These are phyloP conservation scores for Acrossocheilus fasciatus DNA, from an alignment of 2,797 vertebrate genomes.

Conservation along the genomic window DNA sequence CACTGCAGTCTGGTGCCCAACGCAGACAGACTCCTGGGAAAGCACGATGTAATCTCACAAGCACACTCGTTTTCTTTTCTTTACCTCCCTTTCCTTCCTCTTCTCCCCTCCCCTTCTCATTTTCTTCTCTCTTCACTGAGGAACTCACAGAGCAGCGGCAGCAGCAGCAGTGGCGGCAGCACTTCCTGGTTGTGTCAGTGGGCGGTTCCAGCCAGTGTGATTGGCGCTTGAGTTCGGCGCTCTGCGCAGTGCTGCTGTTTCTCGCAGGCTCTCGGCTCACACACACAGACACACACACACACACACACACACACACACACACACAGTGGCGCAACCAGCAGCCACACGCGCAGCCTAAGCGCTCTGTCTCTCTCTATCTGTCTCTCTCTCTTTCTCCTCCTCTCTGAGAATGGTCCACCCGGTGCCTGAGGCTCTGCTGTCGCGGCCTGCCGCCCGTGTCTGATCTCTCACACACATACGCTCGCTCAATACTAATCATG, in stretches of 20 bases:
- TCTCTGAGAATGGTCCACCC: conserved; percentile 83
- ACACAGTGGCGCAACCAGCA: conserved; percentile 52
- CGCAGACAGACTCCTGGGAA: conserved; percentile 28
- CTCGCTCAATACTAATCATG: conserved; percentile 69
- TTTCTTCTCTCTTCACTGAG: conserved; percentile 48
- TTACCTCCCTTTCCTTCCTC: conserved; percentile 47
- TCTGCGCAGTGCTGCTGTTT: conserved; percentile 64
- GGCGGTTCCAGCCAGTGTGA: conserved; percentile 65
- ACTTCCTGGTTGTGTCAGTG: conserved; percentile 80
- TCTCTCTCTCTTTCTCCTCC: conserved; percentile 62
- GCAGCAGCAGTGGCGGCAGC: conserved; percentile 73
- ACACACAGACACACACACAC: conserved; percentile 15
- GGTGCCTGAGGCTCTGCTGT: conserved; percentile 85
- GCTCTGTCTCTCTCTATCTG: conserved; percentile 73
- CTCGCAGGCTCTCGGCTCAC: conserved; percentile 45
- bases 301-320: conserved; percentile 27
- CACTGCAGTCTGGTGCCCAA: conserved; percentile 41
- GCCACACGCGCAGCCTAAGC: conserved; percentile 34
- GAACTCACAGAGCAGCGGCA: conserved; percentile 52
- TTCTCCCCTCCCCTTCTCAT: conserved; percentile 49
- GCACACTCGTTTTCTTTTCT: conserved; percentile 47
- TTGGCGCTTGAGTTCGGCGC: conserved; percentile 54
- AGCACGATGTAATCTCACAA: conserved; percentile 49
- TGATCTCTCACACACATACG: conserved; percentile 74
- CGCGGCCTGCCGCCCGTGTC: conserved; percentile 74